These are phyloP conservation scores for Taeniopygia guttata DNA, from an alignment of 2,797 vertebrate genomes.

Conservation along the genomic window DNA sequence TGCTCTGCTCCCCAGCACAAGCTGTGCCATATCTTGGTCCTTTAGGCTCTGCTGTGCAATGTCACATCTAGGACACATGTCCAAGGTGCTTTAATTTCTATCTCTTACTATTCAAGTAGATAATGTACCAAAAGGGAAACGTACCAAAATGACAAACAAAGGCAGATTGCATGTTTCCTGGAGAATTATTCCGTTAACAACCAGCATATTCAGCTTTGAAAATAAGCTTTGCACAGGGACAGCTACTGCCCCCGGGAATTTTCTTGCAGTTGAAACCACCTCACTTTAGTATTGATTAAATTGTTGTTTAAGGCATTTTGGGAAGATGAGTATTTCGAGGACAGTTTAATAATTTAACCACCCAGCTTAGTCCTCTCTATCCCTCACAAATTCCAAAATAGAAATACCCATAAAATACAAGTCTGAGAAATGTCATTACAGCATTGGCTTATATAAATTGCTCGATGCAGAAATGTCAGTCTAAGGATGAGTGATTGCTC, in stretches of 20 bases:
- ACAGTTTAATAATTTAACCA: neutral
- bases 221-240: neutral
- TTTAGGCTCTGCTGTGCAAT: neutral
- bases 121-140: neutral
- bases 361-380: neutral
- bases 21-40: neutral
- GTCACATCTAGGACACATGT: neutral
- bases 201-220: neutral
- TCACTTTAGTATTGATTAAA: slow-evolving; percentile 9
- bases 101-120: neutral
- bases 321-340: neutral
- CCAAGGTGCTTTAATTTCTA: neutral
- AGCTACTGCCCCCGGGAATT: neutral
- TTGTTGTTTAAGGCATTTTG: slow-evolving; percentile 2
- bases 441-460: slow-evolving; percentile 24
- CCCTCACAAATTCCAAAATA: neutral
- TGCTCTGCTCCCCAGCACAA: neutral
- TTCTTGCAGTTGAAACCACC: neutral
- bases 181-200: neutral
- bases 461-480: slow-evolving; percentile 9
- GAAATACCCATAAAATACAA: neutral
- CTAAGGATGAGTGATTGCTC: slow-evolving; percentile 26
- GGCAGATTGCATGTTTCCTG: neutral
- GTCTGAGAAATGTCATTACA: slow-evolving; percentile 35
- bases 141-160: neutral